Evolutionary conservation across 2,797 vertebrate genomes (phyloP), one percentile per base, ranked within the genome.

Genomic region (Tenualosa ilisha): DNA sequence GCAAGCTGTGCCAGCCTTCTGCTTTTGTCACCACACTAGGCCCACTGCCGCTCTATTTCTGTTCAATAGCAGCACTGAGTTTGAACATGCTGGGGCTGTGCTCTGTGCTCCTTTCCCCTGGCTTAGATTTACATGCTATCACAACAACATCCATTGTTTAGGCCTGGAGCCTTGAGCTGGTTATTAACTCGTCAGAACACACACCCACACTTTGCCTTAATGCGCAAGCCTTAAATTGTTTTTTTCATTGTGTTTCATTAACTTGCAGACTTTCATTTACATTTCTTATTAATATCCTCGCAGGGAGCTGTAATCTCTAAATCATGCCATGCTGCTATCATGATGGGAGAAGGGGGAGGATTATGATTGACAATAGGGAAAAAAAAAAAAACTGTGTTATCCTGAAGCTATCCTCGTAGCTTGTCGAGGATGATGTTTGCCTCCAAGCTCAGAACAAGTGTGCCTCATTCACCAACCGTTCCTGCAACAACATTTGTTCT

Each of bases 101-200:
- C 68, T 75, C 8, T 31, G 20, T 7, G 15, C 17, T 46, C 6
- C 72, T 7, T 37, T 8, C 6, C 37, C 40, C 37, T 79, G 72
- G 46, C 17, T 79, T 17, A 9, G 72, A 79, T 20, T 79, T 79
- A 46, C 37, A 37, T 22, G 40, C 40, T 43, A 79, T 79, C 72
- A 79, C 72, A 79, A 43, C 72, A 79, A 3, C 72, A 46, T 40
- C 37, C 37, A 79, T 46, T 79, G 72, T 79, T 79, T 79, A 43
- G 37, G 37, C 72, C 37, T 7, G 15, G 17, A 22, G 72, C 40
- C 43, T 46, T 15, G 17, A 46, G 72, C 72, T 79, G 15, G 37
- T 79, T 79, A 79, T 79, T 79, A 79, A 79, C 72, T 79, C 72
- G 46, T 79, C 72, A 79, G 9, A 46, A 22, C 37, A 43, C 37